Conservation (phyloP, 2,888 invertebrate species). For the Eupithecia centaureata region DNA sequence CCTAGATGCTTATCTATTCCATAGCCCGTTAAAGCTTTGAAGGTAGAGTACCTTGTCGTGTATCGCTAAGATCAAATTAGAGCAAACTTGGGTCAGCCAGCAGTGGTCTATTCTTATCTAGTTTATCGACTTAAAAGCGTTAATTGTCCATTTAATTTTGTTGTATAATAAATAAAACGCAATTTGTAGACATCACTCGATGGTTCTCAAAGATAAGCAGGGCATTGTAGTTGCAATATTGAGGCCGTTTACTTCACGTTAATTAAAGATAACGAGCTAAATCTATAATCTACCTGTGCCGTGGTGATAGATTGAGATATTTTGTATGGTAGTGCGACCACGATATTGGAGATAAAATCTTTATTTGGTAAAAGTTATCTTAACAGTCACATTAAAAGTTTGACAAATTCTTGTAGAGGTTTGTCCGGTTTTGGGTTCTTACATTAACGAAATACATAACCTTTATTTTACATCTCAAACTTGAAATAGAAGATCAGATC, state of each 20-base stretch:
- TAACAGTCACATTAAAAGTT: neutral
- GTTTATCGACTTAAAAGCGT: conserved; percentile 43
- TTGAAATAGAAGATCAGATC: neutral
- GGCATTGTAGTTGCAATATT: conserved; percentile 66
- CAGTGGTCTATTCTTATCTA: conserved; percentile 8
- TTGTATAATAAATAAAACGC: conserved; percentile 66
- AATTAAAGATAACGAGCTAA: conserved; percentile 70
- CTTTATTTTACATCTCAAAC: neutral
- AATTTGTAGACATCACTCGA: conserved; percentile 72
- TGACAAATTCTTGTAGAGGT: neutral
- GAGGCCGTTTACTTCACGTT: conserved; percentile 68
- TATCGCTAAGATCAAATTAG: conserved; percentile 6
- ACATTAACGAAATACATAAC: neutral
- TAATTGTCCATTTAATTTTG: conserved; percentile 70
- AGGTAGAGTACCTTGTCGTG: conserved; percentile 4
- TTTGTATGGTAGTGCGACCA: conserved; percentile 38
- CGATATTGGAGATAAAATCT: conserved; percentile 30
- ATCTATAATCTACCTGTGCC: conserved; percentile 43
- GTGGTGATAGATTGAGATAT: conserved; percentile 40
- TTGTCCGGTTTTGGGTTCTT: neutral
- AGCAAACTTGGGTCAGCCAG: neutral
- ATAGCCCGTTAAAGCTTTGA: neutral
- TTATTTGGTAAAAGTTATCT: neutral
- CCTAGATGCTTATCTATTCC: neutral
- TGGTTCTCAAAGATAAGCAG: conserved; percentile 63